These are phyloP conservation scores for Amphimedon queenslandica DNA, from an alignment of 37 sponge, comb jelly and placozoan genomes.

Conservation along the genomic window DNA sequence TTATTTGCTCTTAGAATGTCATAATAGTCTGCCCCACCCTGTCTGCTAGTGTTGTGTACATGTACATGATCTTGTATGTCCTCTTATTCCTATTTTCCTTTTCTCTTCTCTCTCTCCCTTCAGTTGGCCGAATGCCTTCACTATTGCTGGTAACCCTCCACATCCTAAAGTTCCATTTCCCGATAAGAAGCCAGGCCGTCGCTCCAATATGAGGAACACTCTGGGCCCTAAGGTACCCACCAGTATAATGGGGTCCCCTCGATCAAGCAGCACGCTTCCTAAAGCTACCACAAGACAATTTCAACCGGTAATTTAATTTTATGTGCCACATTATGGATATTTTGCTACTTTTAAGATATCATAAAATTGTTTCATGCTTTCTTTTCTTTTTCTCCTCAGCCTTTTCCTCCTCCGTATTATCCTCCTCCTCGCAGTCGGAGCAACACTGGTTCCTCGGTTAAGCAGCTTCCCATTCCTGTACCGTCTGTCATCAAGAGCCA, in stretches of 20 bases:
- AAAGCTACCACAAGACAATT: slow-evolving; percentile 37
- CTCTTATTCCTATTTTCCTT: background rate
- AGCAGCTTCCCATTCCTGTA: slow-evolving; percentile 10
- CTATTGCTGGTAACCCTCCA: slow-evolving; percentile 2
- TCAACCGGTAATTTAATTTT: slow-evolving; percentile 15
- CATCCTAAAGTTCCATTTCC: background rate
- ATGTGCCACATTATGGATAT: background rate
- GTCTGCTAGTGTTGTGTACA: no score
- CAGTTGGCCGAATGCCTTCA: slow-evolving; percentile 1
- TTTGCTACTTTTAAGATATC: no score
- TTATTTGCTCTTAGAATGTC: no score
- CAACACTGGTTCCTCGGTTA: slow-evolving; percentile 2
- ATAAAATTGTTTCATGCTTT: background rate
- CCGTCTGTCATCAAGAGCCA: background rate
- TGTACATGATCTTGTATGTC: background rate
- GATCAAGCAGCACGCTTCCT: slow-evolving; percentile 53
- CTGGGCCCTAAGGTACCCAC: slow-evolving; percentile 6
- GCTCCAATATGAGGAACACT: background rate
- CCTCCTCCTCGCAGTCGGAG: background rate
- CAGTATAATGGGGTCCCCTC: background rate
- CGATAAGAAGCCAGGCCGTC: background rate
- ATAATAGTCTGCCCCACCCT: no score
- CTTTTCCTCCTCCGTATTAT: slow-evolving; percentile 15
- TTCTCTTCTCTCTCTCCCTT: background rate
- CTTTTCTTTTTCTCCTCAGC: slow-evolving; percentile 5